Percentiles rank a stretch among this genome's conserved stretches.
Conservation (phyloP, 2,888 invertebrate genomes). For the Drosophila formosana region DNA sequence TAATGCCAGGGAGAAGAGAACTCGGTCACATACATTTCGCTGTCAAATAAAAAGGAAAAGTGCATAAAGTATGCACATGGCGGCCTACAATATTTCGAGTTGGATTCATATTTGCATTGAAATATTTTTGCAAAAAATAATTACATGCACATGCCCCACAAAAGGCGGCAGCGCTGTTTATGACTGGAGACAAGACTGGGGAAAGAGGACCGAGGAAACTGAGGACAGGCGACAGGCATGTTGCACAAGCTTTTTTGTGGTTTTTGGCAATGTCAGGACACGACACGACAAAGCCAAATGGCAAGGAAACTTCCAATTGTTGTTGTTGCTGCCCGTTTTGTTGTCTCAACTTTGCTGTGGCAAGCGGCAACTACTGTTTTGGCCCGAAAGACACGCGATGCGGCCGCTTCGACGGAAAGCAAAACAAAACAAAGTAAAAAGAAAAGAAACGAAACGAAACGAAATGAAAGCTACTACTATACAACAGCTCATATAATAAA, state of each 20-base stretch:
- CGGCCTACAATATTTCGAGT: conserved; percentile 65
- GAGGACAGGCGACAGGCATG: conserved; percentile 38
- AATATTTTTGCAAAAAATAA: conserved; percentile 79
- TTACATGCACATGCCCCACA: conserved; percentile 76
- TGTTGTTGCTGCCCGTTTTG: conserved; percentile 18
- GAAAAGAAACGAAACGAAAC: neutral
- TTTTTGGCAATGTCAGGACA: conserved; percentile 78
- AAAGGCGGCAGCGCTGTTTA: conserved; percentile 56
- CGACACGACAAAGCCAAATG: conserved; percentile 65
- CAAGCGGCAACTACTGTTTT: conserved; percentile 57
- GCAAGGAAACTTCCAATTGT: conserved; percentile 51
- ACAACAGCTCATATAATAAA: conserved; percentile 58
- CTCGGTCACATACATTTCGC: conserved; percentile 74
- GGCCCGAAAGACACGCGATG: conserved; percentile 65
- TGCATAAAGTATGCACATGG: conserved; percentile 64
- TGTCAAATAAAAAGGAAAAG: conserved; percentile 76
- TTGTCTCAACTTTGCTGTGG: conserved; percentile 35
- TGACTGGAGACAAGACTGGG: conserved; percentile 67
- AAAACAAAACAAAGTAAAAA: conserved; percentile 30
- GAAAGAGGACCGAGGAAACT: conserved; percentile 34
- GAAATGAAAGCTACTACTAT: conserved; percentile 32
- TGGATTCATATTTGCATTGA: conserved; percentile 67
- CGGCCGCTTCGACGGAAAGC: conserved; percentile 17
- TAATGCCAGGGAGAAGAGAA: conserved; percentile 31
- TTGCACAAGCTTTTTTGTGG: conserved; percentile 56